phyloP scores from a whole-genome alignment of 2,797 vertebrate species.

The Thaleichthys pacificus region DNA sequence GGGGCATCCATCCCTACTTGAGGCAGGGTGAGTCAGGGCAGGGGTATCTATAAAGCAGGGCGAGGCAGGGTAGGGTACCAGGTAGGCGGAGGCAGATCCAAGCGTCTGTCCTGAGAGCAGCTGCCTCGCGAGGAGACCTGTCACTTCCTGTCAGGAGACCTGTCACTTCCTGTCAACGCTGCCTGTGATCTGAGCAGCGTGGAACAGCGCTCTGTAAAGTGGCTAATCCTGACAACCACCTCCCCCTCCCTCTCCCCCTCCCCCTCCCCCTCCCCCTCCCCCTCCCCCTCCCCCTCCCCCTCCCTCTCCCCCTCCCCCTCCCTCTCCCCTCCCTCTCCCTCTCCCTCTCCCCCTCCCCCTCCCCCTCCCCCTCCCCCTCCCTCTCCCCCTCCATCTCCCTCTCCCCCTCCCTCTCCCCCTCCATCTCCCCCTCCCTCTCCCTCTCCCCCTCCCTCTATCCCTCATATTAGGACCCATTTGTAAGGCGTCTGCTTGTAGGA shows the following conservation, averaged over 20 bases:
- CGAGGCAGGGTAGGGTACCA: too few relatives aligned
- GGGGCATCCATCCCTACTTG: constrained; percentile 40
- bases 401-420: neutral
- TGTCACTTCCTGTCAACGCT: constrained; percentile 70
- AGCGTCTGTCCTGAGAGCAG: constrained; percentile 38
- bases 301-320: too few relatives aligned
- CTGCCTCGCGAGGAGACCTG: too few relatives aligned
- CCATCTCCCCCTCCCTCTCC: neutral
- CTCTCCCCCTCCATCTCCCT: too few relatives aligned
- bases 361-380: too few relatives aligned
- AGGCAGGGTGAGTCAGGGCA: constrained; percentile 55
- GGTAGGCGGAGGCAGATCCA: constrained; percentile 47
- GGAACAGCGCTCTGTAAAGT: constrained; percentile 65
- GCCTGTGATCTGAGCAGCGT: constrained; percentile 70
- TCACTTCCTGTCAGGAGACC: constrained; percentile 55
- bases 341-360: neutral
- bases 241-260: neutral
- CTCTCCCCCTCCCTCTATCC: neutral
- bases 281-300: constrained; percentile 23
- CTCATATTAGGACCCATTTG: neutral
- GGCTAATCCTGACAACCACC: constrained; percentile 67
- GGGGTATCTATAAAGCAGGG: constrained; percentile 25
- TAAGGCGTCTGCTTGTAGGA: neutral
- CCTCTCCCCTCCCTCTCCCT: neutral
- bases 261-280: too few relatives aligned